Evolutionary conservation across 2,888 invertebrate genomes (phyloP).

Genomic region (Aquatica leii): DNA sequence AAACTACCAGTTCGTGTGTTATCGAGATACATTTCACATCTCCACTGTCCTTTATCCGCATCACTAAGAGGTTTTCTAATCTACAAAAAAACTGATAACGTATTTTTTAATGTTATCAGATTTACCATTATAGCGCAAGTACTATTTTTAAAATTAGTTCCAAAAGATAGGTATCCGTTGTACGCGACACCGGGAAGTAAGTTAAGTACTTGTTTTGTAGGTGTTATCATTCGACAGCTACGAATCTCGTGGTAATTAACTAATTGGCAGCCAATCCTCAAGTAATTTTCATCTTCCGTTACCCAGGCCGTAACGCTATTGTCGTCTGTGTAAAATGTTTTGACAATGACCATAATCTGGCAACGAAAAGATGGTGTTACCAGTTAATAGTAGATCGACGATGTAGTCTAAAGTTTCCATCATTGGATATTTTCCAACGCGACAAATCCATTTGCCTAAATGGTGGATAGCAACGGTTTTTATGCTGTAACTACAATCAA

Average conservation of each 20-base stretch:
- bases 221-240: slow-evolving; percentile 34
- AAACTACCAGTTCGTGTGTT: not conserved
- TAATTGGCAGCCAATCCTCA: slow-evolving; percentile 33
- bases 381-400: slow-evolving; percentile 31
- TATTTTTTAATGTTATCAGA: not conserved
- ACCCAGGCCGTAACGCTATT: slow-evolving; percentile 19
- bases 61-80: slow-evolving; percentile 3
- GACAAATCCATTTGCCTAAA: slow-evolving; percentile 38
- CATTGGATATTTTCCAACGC: slow-evolving; percentile 19
- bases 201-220: slow-evolving; percentile 20
- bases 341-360: too few relatives aligned
- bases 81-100: not conserved
- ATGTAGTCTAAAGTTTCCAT: slow-evolving; percentile 33
- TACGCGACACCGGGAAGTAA: slow-evolving; percentile 19
- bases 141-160: slow-evolving; percentile 27
- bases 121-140: slow-evolving; percentile 37
- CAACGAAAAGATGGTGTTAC: too few relatives aligned
- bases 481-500: slow-evolving; percentile 10
- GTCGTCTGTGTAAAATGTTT: slow-evolving; percentile 24
- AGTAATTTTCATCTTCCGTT: slow-evolving; percentile 22
- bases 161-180: slow-evolving; percentile 26
- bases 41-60: not conserved
- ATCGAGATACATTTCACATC: not conserved
- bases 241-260: not conserved
- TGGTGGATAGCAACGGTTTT: slow-evolving; percentile 20